Evolutionary conservation across 2,888 invertebrate species (phyloP).

Genomic region (Malacosoma neustria): DNA sequence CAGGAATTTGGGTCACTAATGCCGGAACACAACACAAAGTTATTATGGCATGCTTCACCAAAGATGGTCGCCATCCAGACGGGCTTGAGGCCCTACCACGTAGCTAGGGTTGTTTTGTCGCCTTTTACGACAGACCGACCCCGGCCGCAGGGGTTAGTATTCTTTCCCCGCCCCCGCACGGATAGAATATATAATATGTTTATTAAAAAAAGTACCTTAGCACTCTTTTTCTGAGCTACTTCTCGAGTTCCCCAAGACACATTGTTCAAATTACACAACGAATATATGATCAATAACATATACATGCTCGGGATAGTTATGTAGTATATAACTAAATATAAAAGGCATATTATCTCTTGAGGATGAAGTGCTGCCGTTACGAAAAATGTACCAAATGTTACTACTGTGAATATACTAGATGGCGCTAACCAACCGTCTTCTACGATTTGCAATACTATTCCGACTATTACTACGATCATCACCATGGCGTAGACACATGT

Average conservation of each 20-base stretch:
- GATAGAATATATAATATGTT: no score
- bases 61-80: no score
- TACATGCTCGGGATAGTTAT: conserved; percentile 97
- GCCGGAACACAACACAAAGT: no score
- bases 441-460: conserved; percentile 84
- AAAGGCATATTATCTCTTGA: conserved; percentile 82
- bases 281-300: conserved; percentile 92
- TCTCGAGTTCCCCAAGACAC: conserved; percentile 97
- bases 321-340: conserved; percentile 83
- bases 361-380: conserved; percentile 84
- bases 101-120: no score
- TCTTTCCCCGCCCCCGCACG: no score
- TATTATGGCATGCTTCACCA: no score
- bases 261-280: conserved; percentile 93
- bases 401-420: conserved; percentile 87
- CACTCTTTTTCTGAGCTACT: conserved; percentile 66
- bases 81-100: no score
- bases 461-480: conserved; percentile 91
- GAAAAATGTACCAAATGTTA: conserved; percentile 80
- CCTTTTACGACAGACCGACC: no score
- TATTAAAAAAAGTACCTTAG: no score
- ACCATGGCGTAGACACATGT: conserved; percentile 87
- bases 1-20: no score
- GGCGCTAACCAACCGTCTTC: conserved; percentile 88
- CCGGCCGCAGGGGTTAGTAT: no score